These are phyloP conservation scores for Chrysaora quinquecirrha DNA, from an alignment of 30 jellyfish, hydroid and myxozoan genomes.

Conservation along the genomic window DNA sequence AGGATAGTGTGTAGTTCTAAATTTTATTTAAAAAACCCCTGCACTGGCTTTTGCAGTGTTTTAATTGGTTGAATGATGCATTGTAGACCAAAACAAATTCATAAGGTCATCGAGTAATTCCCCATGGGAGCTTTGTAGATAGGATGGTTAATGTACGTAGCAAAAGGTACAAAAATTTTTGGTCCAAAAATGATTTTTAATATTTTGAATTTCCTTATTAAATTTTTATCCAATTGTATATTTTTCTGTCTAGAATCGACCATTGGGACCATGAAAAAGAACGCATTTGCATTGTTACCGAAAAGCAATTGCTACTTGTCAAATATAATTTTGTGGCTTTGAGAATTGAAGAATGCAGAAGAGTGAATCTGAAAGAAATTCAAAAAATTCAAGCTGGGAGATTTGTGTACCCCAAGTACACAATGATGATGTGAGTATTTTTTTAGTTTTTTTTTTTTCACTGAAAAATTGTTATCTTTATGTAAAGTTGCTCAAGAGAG, in stretches of 20 bases:
- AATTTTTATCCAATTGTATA: too few relatives aligned
- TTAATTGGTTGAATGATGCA: too few relatives aligned
- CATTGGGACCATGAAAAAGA: conserved; percentile 96
- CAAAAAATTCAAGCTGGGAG: conserved; percentile 86
- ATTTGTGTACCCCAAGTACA: conserved; percentile 73
- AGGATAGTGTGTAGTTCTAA: too few relatives aligned
- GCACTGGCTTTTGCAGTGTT: too few relatives aligned
- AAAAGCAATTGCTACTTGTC: conserved; percentile 64
- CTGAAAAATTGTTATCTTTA: background rate
- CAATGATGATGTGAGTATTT: conserved; percentile 70
- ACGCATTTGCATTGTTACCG: conserved; percentile 73
- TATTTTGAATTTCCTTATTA: too few relatives aligned
- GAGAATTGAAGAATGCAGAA: conserved; percentile 78
- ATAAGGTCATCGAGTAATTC: too few relatives aligned
- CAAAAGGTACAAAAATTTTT: too few relatives aligned
- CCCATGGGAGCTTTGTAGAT: too few relatives aligned
- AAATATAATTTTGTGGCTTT: conserved; percentile 76
- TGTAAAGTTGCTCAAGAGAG: background rate
- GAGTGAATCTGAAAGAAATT: conserved; percentile 44
- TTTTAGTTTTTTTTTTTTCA: background rate
- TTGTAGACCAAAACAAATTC: too few relatives aligned
- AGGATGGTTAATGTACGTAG: too few relatives aligned
- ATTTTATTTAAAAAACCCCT: too few relatives aligned
- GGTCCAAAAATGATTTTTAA: too few relatives aligned
- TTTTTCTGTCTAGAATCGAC: conserved; percentile 82